Evolutionary conservation across 2,113 vertebrate genomes (phyloP).

Genomic region (Anhinga rufa): DNA sequence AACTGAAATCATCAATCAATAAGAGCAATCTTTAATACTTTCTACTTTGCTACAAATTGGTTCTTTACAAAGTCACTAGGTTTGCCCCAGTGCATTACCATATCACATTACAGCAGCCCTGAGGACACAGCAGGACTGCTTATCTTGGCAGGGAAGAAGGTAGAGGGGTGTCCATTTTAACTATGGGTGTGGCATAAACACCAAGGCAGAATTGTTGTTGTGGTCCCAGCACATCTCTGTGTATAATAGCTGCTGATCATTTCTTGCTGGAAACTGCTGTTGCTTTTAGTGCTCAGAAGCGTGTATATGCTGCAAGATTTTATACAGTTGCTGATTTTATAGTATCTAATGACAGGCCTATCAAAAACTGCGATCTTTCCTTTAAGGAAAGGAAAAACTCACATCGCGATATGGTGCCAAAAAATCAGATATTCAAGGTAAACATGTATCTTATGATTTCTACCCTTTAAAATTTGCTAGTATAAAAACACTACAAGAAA

Average conservation of each 20-base stretch:
- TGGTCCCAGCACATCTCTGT: neutral
- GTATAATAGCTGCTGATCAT: neutral
- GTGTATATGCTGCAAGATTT: accelerated
- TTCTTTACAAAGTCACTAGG: neutral
- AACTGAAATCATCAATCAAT: neutral
- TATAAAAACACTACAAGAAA: neutral
- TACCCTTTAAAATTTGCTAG: neutral
- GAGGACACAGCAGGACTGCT: neutral
- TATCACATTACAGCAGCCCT: neutral
- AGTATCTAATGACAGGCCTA: neutral
- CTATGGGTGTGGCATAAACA: neutral
- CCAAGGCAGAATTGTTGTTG: neutral
- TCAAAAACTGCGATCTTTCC: neutral
- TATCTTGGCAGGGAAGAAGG: neutral
- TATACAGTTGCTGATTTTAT: accelerated
- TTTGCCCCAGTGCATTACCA: neutral
- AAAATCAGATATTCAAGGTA: neutral
- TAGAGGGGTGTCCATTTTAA: neutral
- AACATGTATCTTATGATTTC: neutral
- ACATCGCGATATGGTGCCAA: accelerated
- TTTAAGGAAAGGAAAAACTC: neutral
- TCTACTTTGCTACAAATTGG: neutral
- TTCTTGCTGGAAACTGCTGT: neutral
- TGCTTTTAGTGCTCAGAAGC: neutral
- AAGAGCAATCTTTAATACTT: neutral